Base-by-base conservation (phyloP, 2,888 invertebrate genomes). In the Orthosia incerta region DNA sequence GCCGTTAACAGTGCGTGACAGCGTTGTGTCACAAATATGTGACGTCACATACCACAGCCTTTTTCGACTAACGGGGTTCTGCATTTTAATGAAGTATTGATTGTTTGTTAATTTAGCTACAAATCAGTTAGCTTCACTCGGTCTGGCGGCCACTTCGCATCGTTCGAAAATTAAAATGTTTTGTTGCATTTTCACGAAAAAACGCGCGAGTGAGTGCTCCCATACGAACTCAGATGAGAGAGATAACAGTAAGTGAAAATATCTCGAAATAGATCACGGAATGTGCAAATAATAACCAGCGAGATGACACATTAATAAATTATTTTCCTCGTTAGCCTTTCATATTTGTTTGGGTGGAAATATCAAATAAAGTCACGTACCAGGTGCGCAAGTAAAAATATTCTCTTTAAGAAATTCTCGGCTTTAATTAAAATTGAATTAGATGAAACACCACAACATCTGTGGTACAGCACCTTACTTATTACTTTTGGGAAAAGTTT, bases 101-200 rank as follows among this genome's bases (percentile, higher is more conserved):
- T 91, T 91, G 91, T 90, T 88, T 89, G 88, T 90, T 90, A 89
- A 90, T 91, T 80, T 82, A 64, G 20, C 64, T 72, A 69, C 61
- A 71, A 67, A 78, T 77, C 82, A 79, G 82, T 83, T 48, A 20
- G 72, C 74, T 56, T 66, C 61, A 76, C 71, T 72, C 65, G 31
- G 62, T 68, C 74, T 57, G 56, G 60, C 60, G 56, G 66, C 23
- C 68, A 64, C 61, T 71, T 12, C 60, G 63, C 62, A 46, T 18
- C 61, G 45, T 20, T 71, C 48, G 26, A n/a, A 66, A 71, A 74
- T 76, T 68, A 78, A 81, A 79, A 91, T 91, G 91, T 91, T 91
- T 78, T 90, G 91, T 85, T 91, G 91, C 81, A 80, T 88, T 62
- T 86, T 83, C 60, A 48, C 75, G 5, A 75, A 84, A 69, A 88